These are phyloP conservation scores for Hyppa rectilinea DNA, from an alignment of 2,888 invertebrate genomes.

Conservation along the genomic window DNA sequence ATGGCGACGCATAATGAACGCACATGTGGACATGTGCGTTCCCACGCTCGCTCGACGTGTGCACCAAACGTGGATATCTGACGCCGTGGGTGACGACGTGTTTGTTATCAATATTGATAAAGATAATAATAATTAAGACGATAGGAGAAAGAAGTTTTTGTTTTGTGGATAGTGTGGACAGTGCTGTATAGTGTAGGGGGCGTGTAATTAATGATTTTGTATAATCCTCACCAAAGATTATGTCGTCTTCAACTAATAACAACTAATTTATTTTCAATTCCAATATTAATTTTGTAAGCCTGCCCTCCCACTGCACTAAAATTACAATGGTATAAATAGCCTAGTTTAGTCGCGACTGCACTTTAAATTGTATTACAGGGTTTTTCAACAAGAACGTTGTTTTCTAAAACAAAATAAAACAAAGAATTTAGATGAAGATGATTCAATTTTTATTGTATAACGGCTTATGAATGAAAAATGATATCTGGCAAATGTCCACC, in stretches of 20 bases:
- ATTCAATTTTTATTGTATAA: no score
- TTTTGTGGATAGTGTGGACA: not conserved
- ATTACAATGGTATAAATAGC: no score
- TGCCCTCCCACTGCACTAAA: not conserved
- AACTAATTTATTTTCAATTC: not conserved
- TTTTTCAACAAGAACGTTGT: no score
- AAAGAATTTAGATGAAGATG: no score
- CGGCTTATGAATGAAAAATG: no score
- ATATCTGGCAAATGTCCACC: no score
- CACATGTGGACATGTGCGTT: conserved; percentile 57
- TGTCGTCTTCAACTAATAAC: not conserved
- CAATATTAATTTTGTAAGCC: conserved; percentile 4
- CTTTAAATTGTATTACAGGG: no score
- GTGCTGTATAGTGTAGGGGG: no score
- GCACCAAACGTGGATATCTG: conserved; percentile 9
- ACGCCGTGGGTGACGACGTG: conserved; percentile 9
- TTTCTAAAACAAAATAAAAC: no score
- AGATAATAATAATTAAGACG: conserved; percentile 22
- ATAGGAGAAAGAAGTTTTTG: not conserved
- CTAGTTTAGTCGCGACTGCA: no score
- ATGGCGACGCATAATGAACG: conserved; percentile 60
- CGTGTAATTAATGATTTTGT: no score
- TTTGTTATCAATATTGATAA: conserved; percentile 16
- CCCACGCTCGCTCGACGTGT: conserved; percentile 38
- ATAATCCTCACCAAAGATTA: no score